phyloP scores from a whole-genome alignment of 2,888 invertebrate species.

The Drosophila colorata region DNA sequence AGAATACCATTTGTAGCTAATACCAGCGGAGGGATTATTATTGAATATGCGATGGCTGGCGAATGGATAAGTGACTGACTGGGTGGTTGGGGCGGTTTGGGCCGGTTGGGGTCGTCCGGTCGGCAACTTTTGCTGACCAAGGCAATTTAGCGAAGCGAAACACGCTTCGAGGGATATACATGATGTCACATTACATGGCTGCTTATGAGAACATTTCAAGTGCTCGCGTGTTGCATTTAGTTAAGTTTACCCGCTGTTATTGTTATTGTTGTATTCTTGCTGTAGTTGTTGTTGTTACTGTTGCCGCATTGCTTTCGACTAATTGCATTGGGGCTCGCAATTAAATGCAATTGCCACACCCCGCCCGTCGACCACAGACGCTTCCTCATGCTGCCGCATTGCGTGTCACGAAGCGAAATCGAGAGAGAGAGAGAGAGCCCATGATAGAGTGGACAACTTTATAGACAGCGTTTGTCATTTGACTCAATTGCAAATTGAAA shows the following conservation, averaged over 20 bases:
- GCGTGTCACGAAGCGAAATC: conserved; percentile 30
- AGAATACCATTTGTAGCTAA: conserved; percentile 44
- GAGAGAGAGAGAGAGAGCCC: conserved; percentile 29
- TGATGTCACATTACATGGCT: conserved; percentile 63
- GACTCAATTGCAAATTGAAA: conserved; percentile 65
- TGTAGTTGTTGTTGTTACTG: conserved; percentile 14
- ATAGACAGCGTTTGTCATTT: conserved; percentile 68
- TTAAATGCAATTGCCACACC: conserved; percentile 55
- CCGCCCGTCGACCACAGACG: neutral
- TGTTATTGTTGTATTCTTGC: conserved; percentile 12
- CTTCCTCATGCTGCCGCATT: conserved; percentile 24
- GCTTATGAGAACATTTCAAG: conserved; percentile 55
- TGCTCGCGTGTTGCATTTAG: conserved; percentile 59
- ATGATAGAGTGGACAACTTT: conserved; percentile 52
- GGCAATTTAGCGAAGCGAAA: conserved; percentile 37
- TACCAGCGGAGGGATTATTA: conserved; percentile 51
- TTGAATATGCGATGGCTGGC: conserved; percentile 45
- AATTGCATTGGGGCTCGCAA: conserved; percentile 65
- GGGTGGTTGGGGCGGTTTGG: neutral
- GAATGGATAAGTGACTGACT: conserved; percentile 26
- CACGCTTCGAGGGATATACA: conserved; percentile 10
- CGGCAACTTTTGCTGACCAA: conserved; percentile 38
- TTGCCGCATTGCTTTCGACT: conserved; percentile 55
- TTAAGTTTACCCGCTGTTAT: conserved; percentile 26
- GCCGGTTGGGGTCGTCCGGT: neutral